Conservation (phyloP, 2,888 invertebrate genomes). For the Maniola hyperantus region DNA sequence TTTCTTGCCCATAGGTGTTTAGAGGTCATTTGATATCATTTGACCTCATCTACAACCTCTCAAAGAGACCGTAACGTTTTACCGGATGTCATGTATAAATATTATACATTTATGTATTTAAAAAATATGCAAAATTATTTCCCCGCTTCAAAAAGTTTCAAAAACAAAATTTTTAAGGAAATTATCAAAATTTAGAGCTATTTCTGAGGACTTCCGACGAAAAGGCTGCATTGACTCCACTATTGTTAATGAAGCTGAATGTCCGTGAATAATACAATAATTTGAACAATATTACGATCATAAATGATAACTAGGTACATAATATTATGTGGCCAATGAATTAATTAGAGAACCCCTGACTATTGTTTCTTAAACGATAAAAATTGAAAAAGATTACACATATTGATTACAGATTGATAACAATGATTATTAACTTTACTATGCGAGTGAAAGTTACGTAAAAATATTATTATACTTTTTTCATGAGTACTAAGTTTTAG, state of each 20-base stretch:
- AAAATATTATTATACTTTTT: background rate
- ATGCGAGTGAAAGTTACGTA: slow-evolving; percentile 2
- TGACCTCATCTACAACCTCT: no score
- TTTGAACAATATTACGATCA: slow-evolving; percentile 18
- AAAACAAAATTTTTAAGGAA: no score
- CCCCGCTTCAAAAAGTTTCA: no score
- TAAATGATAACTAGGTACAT: slow-evolving; percentile 14
- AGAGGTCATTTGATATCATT: no score
- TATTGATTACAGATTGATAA: background rate
- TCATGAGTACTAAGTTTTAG: background rate
- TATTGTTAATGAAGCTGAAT: slow-evolving; percentile 24
- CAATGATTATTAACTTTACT: background rate
- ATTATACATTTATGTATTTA: no score
- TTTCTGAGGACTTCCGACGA: no score
- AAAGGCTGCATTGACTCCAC: no score
- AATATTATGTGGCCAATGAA: slow-evolving; percentile 6
- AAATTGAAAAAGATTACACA: background rate
- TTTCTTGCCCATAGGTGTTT: no score
- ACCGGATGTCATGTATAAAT: no score
- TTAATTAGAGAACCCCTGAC: slow-evolving; percentile 2
- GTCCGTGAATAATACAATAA: slow-evolving; percentile 14
- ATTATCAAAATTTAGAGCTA: no score
- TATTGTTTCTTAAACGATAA: background rate
- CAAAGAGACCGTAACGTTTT: no score
- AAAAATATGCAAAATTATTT: no score